Base-by-base conservation (phyloP, 2,888 invertebrate species). In the Andrena fulva region DNA sequence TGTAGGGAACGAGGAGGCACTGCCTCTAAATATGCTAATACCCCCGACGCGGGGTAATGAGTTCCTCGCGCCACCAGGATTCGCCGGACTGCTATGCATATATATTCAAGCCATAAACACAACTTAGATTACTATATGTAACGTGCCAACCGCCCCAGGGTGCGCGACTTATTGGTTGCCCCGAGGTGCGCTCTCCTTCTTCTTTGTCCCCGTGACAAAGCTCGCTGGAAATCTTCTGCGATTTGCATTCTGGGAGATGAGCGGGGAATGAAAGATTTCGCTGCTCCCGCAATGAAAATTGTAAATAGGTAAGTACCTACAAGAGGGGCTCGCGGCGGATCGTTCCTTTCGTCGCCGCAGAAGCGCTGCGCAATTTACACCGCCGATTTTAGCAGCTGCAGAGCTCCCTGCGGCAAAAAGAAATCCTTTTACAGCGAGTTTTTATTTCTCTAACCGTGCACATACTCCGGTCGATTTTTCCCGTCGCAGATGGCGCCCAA, bases 1-100 rank as follows among this genome's bases (percentile, higher is more conserved):
- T 72, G 81, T 83, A 80, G 62, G 63, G 70, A 81, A 76, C 70
- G 74, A 77, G 74, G 84, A 87, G 86, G 86, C 87, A 80, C 86
- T 85, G 89, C 90, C 92, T 93, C 92, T 93, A 91, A 93, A 93
- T 93, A 93, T 93, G 93, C 93, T 93, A 93, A 93, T 93, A 92
- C 89, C 90, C 84, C 83, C 89, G 86, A 84, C 89, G 87, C 80
- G 85, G 90, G 91, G 90, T 93, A 93, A 93, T 93, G 93, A 93
- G 93, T 93, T 93, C 92, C 90, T 92, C 91, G 91, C 90, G 89
- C 89, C 90, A 89, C 85, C 88, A 70, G 89, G 90, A 90, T 90
- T 89, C 90, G 85, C 85, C 87, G 89, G 88, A 87, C 91, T 91
- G 90, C 92, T 91, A 93, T 93, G 93, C 93, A 93, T 93, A 92